Base-by-base conservation (phyloP, 2,888 invertebrate species). In the Drosophila suboccidentalis region DNA sequence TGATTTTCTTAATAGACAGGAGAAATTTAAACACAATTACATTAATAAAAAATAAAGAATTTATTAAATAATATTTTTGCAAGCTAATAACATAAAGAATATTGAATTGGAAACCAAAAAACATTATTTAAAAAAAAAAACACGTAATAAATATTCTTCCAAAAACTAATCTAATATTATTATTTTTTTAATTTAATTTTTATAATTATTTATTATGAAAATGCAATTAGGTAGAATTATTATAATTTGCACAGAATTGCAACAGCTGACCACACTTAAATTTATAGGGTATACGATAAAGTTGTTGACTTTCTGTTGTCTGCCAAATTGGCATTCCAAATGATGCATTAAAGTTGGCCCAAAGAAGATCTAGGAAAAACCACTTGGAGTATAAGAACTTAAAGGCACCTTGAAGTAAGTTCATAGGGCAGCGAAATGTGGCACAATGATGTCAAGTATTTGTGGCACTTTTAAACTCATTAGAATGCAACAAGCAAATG, bases 401-500 rank as follows among this genome's bases (percentile, higher is more conserved):
- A 38, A 46, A 15, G 32, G 19, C 49, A 64, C 76, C 74, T 67
- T 80, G 73, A 70, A 29, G 38, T 59, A 70, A 80, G 78, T 77
- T 80, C 68, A 78, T 64, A 78, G 73, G 63, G 57, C 49, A 41
- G 49, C 22, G 29, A 29, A 58, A 17, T 58, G 38, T 41, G 43
- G 19, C 47, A 49, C 36, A 49, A 47, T 58, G 58, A 58, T 58
- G 58, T 58, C 62, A 67, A 57, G 65, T 68, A 65, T 60, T 62
- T 67, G 69, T 55, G 65, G 62, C 64, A 53, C 55, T 61, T 53
- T 74, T 82, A 87, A 88, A 83, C 83, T 74, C 69, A 86, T 88
- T 81, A 81, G 74, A 75, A 82, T 75, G 71, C 76, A 75, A 71
- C 67, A 68, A 53, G 73, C 86, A 69, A 82, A 75, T 70, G 54